These are phyloP conservation scores for Pteronotus mesoamericanus DNA, from an alignment of 2,797 vertebrate species.

Conservation along the genomic window DNA sequence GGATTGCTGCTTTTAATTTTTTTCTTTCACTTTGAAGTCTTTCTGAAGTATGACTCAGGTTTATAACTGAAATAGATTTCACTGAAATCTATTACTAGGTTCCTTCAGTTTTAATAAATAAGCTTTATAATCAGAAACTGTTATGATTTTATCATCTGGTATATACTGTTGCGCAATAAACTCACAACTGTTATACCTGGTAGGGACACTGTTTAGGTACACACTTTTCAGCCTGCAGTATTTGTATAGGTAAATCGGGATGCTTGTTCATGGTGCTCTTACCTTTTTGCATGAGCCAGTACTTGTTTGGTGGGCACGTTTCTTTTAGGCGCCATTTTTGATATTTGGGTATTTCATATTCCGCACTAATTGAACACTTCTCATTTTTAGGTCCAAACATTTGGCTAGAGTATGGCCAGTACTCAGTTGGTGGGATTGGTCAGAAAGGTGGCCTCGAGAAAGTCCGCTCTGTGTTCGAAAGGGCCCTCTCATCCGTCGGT, in stretches of 20 bases:
- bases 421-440: constrained; percentile 96
- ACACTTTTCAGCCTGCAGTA: neutral
- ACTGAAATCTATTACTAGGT: neutral
- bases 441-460: constrained; percentile 92
- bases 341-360: neutral
- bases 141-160: neutral
- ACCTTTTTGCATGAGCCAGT: neutral
- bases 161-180: neutral
- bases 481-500: constrained; percentile 92
- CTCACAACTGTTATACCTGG: fast-evolving
- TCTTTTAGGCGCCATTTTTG: neutral
- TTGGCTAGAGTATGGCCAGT: constrained; percentile 97
- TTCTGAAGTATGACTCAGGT: neutral
- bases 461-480: constrained; percentile 92
- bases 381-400: constrained; percentile 91
- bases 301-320: neutral
- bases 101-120: neutral
- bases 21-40: neutral
- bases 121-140: neutral
- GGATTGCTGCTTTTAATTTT: neutral
- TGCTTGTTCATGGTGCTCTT: neutral
- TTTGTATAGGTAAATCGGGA: neutral
- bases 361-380: neutral
- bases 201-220: neutral
- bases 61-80: neutral